A percentile compares a stretch with the other conserved stretches of the same genome.
Conservation (phyloP, 2,797 vertebrate genomes). For the Trichosurus vulpecula region DNA sequence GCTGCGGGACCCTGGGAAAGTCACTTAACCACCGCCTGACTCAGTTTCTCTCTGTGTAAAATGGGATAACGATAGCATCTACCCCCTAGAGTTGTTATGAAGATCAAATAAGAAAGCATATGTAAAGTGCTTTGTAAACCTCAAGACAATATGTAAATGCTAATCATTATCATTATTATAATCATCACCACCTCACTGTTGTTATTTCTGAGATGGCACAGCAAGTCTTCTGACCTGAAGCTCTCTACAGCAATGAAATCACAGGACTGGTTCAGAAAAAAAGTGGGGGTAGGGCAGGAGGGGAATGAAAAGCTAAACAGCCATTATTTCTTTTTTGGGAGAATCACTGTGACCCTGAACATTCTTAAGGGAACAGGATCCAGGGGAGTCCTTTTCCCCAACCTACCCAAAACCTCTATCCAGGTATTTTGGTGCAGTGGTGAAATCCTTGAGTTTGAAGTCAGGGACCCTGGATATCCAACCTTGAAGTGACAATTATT, state of each 20-base stretch:
- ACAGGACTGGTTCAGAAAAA: not conserved
- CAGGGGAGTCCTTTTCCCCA: no score
- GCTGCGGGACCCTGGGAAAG: not conserved
- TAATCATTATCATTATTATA: not conserved
- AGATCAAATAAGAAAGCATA: not conserved
- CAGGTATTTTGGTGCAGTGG: not conserved
- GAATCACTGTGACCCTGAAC: not conserved
- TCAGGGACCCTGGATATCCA: not conserved
- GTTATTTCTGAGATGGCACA: not conserved
- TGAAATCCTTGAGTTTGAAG: not conserved
- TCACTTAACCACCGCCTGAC: not conserved
- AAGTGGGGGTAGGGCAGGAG: not conserved
- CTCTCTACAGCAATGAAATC: not conserved
- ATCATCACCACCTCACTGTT: not conserved
- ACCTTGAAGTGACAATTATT: not conserved
- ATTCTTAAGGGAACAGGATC: not conserved
- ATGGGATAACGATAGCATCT: not conserved
- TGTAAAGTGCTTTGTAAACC: not conserved
- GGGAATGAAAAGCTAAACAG: not conserved
- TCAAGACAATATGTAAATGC: not conserved
- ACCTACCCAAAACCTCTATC: not conserved
- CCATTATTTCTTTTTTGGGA: not conserved
- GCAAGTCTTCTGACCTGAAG: not conserved
- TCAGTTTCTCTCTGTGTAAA: not conserved
- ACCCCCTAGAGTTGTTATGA: not conserved